Evolutionary conservation across 2,888 invertebrate species (phyloP), one percentile per base, ranked within the genome.

Genomic region (Ditula angustiorana): DNA sequence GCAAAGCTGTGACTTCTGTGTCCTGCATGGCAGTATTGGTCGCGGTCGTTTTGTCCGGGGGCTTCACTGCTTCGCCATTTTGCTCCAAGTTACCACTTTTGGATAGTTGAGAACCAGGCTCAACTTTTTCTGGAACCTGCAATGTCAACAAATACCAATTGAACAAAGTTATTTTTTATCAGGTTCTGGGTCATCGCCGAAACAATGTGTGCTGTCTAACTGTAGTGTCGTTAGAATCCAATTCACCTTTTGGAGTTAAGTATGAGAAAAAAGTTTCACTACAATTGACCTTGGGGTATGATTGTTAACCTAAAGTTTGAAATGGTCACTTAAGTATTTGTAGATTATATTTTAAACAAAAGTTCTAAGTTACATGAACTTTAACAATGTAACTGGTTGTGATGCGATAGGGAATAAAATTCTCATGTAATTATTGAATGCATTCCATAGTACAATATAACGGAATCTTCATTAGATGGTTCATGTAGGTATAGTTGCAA

Each of bases 1-100:
- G 95, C 49, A 95, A 87, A 26, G 94, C 94, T 69, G 83, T 86
- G 7, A 89, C 87, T 81, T 93, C 89, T 2, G 89, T 90, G 52
- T 74, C 76, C 62, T 82, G 79, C 53, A 88, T 83, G 53, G 82
- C 81, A 8, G 78, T 69, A 56, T 75, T 80, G 49, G 71, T 78
- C 30, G 68, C 61, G 28, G 66, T 57, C 13, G 72, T 61, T 69
- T 82, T 85, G 41, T 87, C 85, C 1, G 80, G 79, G 23, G 84
- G 74, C 69, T 83, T 85, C 41, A 77, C 74, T 1, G 75, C 74
- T 62, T 88, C 86, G 24, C 78, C 78, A 52, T 77, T 83, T 71
- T 80, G 84, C 75, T 86, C 86, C 74, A 69, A 66, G 62, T 72
- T 78, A 70, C 69, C 74, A 71, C 75, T 83, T 79, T 83, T 85